Percentiles rank a stretch among this genome's conserved stretches.
Evolutionary conservation across 1,140 invertebrate genomes (phyloP).

Genomic region (Akabosia matsudoensis): DNA sequence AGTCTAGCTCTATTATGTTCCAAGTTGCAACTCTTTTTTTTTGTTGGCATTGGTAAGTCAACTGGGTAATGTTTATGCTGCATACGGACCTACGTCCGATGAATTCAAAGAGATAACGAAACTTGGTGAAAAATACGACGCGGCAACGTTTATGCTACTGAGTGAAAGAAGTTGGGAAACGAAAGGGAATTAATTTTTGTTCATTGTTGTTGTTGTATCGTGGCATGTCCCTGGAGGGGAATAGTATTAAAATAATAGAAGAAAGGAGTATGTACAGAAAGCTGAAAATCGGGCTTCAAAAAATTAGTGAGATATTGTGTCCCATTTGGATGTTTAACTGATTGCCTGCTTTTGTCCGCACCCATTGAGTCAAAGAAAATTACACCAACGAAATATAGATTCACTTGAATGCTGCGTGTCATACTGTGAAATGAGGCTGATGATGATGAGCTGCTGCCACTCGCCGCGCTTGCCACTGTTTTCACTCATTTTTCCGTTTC

Average conservation of each 20-base stretch:
- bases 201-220: constrained; percentile 8
- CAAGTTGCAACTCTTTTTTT: too few species aligned
- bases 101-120: too few species aligned
- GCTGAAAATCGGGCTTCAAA: background rate
- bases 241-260: constrained; percentile 16
- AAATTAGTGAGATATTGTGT: constrained; percentile 44
- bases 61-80: too few species aligned
- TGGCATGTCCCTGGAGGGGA: constrained; percentile 18
- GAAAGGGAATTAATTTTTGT: constrained; percentile 17
- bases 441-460: background rate
- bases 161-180: too few species aligned
- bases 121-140: too few species aligned
- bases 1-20: background rate
- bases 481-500: background rate
- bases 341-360: constrained; percentile 44
- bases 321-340: constrained; percentile 39
- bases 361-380: constrained; percentile 44
- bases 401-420: background rate
- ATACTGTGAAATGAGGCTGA: background rate
- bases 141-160: too few species aligned
- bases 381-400: constrained; percentile 30
- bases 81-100: too few species aligned
- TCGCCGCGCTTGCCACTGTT: background rate
- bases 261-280: constrained; percentile 13
- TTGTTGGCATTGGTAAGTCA: too few species aligned